Evolutionary conservation across 2,113 vertebrate species (phyloP).

Genomic region (Pachypanchax playfairii): DNA sequence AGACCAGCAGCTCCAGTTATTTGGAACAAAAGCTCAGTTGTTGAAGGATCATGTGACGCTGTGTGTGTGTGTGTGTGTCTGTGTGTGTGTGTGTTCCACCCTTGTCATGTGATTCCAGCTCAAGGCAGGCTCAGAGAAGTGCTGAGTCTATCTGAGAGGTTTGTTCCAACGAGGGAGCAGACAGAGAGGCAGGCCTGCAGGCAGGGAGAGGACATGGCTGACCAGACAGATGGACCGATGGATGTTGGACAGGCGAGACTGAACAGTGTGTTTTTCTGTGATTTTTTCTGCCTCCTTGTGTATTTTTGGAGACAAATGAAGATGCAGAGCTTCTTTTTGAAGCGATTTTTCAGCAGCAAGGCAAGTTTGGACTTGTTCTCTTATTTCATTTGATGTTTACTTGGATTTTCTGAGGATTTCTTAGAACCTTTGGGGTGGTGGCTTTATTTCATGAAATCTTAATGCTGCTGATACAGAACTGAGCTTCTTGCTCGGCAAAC

Average conservation of each 20-base stretch:
- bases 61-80: constrained; percentile 22
- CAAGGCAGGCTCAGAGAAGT: constrained; percentile 68
- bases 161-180: constrained; percentile 53
- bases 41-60: constrained; percentile 75
- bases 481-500: not conserved
- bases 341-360: constrained; percentile 6
- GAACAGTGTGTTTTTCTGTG: not conserved
- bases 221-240: not conserved
- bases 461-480: not conserved
- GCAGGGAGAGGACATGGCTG: constrained; percentile 9
- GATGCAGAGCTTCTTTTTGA: constrained; percentile 20
- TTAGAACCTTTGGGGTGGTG: constrained; percentile 23
- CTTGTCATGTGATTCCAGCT: constrained; percentile 77
- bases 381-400: not conserved
- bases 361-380: constrained; percentile 44
- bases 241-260: constrained; percentile 3
- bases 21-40: constrained; percentile 79
- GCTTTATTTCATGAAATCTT: constrained; percentile 16
- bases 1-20: constrained; percentile 60
- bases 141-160: constrained; percentile 73
- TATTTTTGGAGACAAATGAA: constrained; percentile 32
- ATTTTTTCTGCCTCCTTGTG: not conserved
- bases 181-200: constrained; percentile 14
- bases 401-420: not conserved
- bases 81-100: constrained; percentile 47